Base-by-base conservation (phyloP, 2,113 vertebrate genomes). In the Protobothrops mucrosquamatus region DNA sequence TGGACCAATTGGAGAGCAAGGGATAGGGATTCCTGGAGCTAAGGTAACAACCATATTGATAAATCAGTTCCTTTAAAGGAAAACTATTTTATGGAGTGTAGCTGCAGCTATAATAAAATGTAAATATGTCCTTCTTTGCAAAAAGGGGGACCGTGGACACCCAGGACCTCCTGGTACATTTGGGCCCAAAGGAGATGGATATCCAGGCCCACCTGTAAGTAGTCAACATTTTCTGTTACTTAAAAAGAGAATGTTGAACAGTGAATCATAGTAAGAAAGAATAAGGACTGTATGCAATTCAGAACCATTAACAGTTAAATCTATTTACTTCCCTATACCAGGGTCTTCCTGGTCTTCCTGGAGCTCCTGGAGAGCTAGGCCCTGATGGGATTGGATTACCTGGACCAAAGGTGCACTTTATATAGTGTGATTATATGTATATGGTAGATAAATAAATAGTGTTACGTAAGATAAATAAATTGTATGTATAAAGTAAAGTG, bases 171-270 rank as follows among this genome's bases (percentile, higher is more conserved):
- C 95, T 0, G 98, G 99, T 88, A 98, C 98, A 91, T 93, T 95
- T 93, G 99, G 98, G 54, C 97, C 97, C 93, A 99, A 98, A 97
- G 99, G 98, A 93, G 98, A 99, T 94, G 98, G 98, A 56, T 97
- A 97, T 91, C 98, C 98, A 0, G 99, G 99, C 92, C 97, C 98
- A 94, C 93, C 97, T 91, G 99, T 99, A 96, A 96, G 98, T 98
- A 96, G 90, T 92, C 11, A 93, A 9, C 57, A 57, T 86, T 43
- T 88, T 3, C 34, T 59, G 34, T 64, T 64, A 39, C 15, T 23
- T 34, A 61, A 22, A 85, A 39, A 91, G 12, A 59, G 51, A 26
- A 24, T n/a, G 55, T 24, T 48, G 54, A 89, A 24, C 18, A 4
- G n/a, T 56, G 39, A 51, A 59, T 22, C 26, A 2, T 11, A 4